Evolutionary conservation across 2,888 invertebrate genomes (phyloP).

Genomic region (Drosophila kanekoi): DNA sequence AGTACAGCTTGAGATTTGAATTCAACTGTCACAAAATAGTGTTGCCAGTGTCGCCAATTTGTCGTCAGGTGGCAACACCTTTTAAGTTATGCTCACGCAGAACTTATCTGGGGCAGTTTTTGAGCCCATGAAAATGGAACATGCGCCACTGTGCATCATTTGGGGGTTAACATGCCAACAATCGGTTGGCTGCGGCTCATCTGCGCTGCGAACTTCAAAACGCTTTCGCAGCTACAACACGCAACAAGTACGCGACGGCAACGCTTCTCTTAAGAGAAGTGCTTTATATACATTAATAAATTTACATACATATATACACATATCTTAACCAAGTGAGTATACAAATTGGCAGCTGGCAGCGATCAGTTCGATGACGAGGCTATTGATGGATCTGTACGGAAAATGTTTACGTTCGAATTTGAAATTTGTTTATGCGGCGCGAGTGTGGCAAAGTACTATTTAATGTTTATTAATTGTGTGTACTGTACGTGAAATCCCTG

Average conservation of each 20-base stretch:
- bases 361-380: background rate
- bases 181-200: slow-evolving; percentile 12
- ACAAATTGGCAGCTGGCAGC: background rate
- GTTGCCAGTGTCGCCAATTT: too few relatives aligned
- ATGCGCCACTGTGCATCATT: slow-evolving; percentile 27
- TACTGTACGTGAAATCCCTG: slow-evolving; percentile 12
- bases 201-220: slow-evolving; percentile 25
- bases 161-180: background rate
- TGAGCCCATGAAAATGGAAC: background rate
- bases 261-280: background rate
- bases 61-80: too few relatives aligned
- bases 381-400: background rate
- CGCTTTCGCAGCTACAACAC: slow-evolving; percentile 27
- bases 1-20: too few relatives aligned
- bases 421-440: background rate
- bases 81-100: background rate
- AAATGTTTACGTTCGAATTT: background rate
- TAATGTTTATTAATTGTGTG: background rate
- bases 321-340: slow-evolving; percentile 13
- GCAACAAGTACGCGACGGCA: slow-evolving; percentile 42
- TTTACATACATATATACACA: background rate
- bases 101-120: background rate
- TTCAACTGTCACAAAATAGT: too few relatives aligned
- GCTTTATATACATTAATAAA: background rate
- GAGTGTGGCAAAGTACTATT: background rate